phyloP scores from a whole-genome alignment of 2,797 vertebrate species.

The Argya squamiceps region DNA sequence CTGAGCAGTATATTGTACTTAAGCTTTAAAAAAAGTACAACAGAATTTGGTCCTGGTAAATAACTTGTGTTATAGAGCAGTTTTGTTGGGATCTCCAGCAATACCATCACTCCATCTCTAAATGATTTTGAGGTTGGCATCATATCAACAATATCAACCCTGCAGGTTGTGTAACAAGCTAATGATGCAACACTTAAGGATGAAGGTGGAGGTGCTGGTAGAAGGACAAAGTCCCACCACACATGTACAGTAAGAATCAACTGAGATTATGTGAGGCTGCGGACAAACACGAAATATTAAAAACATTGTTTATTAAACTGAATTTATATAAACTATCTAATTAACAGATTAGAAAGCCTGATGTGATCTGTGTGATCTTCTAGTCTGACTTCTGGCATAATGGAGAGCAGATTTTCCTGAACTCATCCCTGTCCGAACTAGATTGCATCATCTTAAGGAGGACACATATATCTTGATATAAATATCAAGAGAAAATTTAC shows the following conservation, averaged over 20 bases:
- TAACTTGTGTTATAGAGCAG: background rate
- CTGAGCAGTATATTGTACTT: background rate
- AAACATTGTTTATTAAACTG: constrained; percentile 8
- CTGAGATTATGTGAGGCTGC: constrained; percentile 13
- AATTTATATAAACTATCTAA: constrained; percentile 16
- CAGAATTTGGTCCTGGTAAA: background rate
- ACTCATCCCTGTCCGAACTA: background rate
- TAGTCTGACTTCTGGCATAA: background rate
- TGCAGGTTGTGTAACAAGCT: constrained; percentile 22
- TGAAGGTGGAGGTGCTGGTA: constrained; percentile 20
- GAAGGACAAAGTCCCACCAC: constrained; percentile 12
- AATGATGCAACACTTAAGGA: background rate
- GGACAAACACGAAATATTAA: background rate
- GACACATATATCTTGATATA: background rate
- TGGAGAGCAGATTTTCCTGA: background rate
- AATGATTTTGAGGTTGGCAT: background rate
- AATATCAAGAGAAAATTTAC: background rate
- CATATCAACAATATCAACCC: background rate
- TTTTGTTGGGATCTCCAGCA: background rate
- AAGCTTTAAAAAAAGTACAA: background rate
- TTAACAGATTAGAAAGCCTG: constrained; percentile 15
- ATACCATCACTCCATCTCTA: background rate
- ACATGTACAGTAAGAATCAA: background rate
- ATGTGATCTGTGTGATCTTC: background rate
- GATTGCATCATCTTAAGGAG: background rate